Evolutionary conservation across 2,797 vertebrate genomes (phyloP).

Genomic region (Pagetopsis macropterus): DNA sequence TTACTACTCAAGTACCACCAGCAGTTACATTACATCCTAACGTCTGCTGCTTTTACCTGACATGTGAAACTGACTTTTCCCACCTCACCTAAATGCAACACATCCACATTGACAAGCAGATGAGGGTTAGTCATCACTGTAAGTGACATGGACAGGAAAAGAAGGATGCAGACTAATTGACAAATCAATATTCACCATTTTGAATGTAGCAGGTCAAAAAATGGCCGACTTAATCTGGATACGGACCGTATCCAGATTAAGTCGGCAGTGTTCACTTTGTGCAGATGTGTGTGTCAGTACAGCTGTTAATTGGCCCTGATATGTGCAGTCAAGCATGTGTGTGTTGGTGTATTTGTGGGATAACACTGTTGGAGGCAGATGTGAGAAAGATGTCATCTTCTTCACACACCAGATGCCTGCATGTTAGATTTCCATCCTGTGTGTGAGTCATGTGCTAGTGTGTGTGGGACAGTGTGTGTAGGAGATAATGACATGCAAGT

Average conservation of each 20-base stretch:
- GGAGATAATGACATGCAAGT: background rate
- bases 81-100: constrained; percentile 49
- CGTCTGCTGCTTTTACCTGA: constrained; percentile 36
- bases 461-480: background rate
- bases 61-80: constrained; percentile 48
- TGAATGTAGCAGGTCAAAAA: constrained; percentile 47
- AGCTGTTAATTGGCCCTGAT: background rate
- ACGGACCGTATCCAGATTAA: no score
- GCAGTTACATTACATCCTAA: constrained; percentile 27
- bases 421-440: constrained; percentile 26
- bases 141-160: constrained; percentile 38
- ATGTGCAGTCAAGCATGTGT: background rate
- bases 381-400: constrained; percentile 38
- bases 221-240: constrained; percentile 40
- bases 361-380: constrained; percentile 20
- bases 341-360: constrained; percentile 6
- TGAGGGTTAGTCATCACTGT: constrained; percentile 32
- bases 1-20: background rate
- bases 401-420: constrained; percentile 30
- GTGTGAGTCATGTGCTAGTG: background rate
- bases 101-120: constrained; percentile 38
- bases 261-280: background rate
- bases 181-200: constrained; percentile 65
- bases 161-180: constrained; percentile 50
- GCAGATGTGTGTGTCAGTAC: constrained; percentile 1